These are phyloP conservation scores for Uria aalge DNA, from an alignment of 2,113 vertebrate species.

Conservation along the genomic window DNA sequence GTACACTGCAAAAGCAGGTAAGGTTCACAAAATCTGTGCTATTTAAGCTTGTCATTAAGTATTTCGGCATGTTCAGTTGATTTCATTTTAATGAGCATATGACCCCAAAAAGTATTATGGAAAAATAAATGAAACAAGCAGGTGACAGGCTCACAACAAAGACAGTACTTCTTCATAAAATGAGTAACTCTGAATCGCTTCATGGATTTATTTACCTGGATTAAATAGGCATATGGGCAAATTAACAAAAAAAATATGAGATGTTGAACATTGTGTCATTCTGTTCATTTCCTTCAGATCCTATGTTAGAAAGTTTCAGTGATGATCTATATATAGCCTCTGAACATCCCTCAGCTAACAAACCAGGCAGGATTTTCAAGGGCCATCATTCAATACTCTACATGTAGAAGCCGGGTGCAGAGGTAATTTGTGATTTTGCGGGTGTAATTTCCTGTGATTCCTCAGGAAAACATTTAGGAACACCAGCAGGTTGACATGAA, in stretches of 20 bases:
- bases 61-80: background rate
- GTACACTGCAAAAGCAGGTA: background rate
- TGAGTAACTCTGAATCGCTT: background rate
- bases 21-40: background rate
- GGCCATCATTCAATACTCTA: background rate
- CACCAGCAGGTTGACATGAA: background rate
- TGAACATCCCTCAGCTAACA: background rate
- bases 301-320: background rate
- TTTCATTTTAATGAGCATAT: background rate
- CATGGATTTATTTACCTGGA: background rate
- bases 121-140: background rate
- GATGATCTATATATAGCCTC: background rate
- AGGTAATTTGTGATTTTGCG: background rate
- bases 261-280: background rate
- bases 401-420: fast-evolving
- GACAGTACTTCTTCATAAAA: background rate
- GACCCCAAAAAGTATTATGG: background rate
- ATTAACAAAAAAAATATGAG: background rate
- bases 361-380: background rate
- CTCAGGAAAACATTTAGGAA: background rate
- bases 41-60: background rate
- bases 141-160: background rate
- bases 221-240: background rate
- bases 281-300: background rate
- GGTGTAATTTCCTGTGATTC: background rate